Percentiles rank a stretch among this genome's conserved stretches.
Evolutionary conservation across 2,888 invertebrate species (phyloP).

Genomic region (Tachina lurida): DNA sequence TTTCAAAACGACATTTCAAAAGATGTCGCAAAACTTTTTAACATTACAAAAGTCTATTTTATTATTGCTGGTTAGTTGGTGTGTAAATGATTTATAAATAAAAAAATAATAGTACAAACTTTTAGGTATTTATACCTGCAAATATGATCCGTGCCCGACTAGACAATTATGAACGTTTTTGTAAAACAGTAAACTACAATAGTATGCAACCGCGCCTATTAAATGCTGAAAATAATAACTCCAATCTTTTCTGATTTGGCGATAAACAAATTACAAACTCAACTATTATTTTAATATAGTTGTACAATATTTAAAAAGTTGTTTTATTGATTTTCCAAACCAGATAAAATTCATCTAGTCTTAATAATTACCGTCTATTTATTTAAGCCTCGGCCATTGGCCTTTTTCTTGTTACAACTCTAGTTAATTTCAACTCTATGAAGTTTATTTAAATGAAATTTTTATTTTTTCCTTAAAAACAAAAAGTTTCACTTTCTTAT

Average conservation of each 20-base stretch:
- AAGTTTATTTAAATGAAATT: constrained; percentile 12
- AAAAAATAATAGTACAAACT: constrained; percentile 1
- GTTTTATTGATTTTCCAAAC: constrained; percentile 13
- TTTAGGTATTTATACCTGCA: not conserved
- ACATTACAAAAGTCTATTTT: no score
- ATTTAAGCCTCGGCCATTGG: not conserved
- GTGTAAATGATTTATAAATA: not conserved
- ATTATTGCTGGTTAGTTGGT: constrained; percentile 1
- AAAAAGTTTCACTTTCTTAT: constrained; percentile 25
- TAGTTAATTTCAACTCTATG: not conserved
- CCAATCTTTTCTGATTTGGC: not conserved
- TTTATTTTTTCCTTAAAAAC: not conserved
- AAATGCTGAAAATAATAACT: constrained; percentile 20
- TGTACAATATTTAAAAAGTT: constrained; percentile 7
- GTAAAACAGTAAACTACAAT: not conserved
- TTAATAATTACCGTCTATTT: constrained; percentile 3
- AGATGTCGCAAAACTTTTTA: no score
- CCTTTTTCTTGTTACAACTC: not conserved
- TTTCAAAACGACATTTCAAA: no score
- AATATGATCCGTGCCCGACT: not conserved
- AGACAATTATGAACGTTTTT: not conserved
- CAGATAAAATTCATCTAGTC: constrained; percentile 2
- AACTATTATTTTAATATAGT: not conserved
- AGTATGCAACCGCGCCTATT: not conserved
- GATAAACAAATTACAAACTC: constrained; percentile 25